Conservation (phyloP, 2,113 vertebrate genomes). For the Cygnus atratus region DNA sequence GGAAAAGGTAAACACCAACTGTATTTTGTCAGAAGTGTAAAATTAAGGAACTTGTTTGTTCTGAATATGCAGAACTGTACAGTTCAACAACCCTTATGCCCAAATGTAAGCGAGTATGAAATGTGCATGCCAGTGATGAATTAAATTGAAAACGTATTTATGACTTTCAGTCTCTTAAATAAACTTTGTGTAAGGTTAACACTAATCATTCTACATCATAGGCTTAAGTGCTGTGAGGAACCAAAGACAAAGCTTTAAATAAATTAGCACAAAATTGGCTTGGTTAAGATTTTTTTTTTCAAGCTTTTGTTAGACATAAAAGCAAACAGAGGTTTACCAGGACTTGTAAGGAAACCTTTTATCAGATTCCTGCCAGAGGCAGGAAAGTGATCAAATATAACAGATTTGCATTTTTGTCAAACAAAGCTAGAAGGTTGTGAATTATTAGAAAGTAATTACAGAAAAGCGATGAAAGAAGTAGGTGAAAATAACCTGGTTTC, state of each 20-base stretch:
- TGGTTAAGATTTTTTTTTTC: not conserved
- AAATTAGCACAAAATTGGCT: not conserved
- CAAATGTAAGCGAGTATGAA: not conserved
- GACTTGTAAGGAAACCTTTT: not conserved
- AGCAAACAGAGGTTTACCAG: not conserved
- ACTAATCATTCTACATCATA: not conserved
- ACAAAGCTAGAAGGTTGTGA: not conserved
- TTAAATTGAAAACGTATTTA: not conserved
- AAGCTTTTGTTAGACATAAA: not conserved
- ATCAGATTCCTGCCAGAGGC: not conserved
- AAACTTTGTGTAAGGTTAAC: not conserved
- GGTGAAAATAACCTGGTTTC: not conserved
- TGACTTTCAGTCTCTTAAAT: not conserved
- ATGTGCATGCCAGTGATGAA: not conserved
- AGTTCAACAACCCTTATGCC: not conserved
- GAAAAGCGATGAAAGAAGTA: not conserved
- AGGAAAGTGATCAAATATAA: not conserved
- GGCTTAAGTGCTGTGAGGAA: not conserved
- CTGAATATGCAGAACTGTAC: not conserved
- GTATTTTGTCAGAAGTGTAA: not conserved
- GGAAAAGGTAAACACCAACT: not conserved
- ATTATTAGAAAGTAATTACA: not conserved
- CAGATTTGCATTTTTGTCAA: not conserved
- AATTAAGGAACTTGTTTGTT: not conserved
- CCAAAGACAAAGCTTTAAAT: not conserved